Conservation (phyloP, 2,888 invertebrate genomes). For the Dryobotodes eremita region DNA sequence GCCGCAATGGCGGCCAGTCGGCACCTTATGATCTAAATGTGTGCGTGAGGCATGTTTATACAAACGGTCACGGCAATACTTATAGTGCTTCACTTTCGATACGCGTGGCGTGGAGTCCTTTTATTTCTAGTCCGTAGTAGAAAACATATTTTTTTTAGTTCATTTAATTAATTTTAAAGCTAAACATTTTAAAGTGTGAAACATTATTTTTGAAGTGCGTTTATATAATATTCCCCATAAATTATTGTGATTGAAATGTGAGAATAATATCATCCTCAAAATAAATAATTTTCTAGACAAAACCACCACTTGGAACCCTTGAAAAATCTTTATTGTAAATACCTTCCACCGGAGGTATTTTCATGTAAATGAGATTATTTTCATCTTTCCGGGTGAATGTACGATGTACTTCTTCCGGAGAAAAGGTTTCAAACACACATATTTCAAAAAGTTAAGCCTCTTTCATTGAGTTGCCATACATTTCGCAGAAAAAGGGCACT, state of each 20-base stretch:
- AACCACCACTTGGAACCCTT: background rate
- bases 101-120: no score
- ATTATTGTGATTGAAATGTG: background rate
- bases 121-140: no score
- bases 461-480: constrained; percentile 28
- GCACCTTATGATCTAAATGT: no score
- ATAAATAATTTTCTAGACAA: background rate
- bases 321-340: background rate
- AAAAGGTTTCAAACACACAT: constrained; percentile 29
- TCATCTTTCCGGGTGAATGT: constrained; percentile 28
- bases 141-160: no score
- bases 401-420: constrained; percentile 16
- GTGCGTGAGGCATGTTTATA: no score
- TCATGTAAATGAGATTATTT: constrained; percentile 14
- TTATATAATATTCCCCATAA: background rate
- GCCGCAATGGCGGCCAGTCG: no score
- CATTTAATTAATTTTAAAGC: no score
- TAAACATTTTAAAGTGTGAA: no score
- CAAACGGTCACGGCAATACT: no score
- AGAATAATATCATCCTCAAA: background rate
- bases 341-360: constrained; percentile 4
- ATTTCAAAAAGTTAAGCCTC: constrained; percentile 39
- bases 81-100: no score
- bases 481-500: constrained; percentile 10
- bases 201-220: no score